Evolutionary conservation across 2,888 invertebrate species (phyloP).

Genomic region (Heliothis peltigera): DNA sequence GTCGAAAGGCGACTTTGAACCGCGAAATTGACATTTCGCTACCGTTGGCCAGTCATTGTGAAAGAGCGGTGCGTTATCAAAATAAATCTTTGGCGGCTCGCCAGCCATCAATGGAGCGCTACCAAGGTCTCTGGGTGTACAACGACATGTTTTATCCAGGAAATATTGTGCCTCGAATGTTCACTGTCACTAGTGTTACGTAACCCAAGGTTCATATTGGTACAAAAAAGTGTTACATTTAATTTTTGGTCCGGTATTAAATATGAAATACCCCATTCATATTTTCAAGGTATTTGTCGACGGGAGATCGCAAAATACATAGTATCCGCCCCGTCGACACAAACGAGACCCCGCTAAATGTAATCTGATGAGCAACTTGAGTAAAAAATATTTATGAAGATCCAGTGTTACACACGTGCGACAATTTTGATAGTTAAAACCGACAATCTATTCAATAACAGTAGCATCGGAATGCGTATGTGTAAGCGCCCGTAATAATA

Average conservation of each 20-base stretch:
- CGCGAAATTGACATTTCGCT: slow-evolving; percentile 54
- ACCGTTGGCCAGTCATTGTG: slow-evolving; percentile 58
- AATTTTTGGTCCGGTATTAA: too few relatives aligned
- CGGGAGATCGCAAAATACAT: too few relatives aligned
- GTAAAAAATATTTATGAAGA: too few relatives aligned
- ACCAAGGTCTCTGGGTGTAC: slow-evolving; percentile 65
- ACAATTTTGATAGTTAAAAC: too few relatives aligned
- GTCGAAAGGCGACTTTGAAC: slow-evolving; percentile 45
- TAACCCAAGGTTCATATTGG: not conserved
- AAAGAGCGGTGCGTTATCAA: slow-evolving; percentile 67
- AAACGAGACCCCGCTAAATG: too few relatives aligned
- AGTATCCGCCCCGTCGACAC: too few relatives aligned
- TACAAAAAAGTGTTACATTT: not conserved
- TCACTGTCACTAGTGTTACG: slow-evolving; percentile 23
- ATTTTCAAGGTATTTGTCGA: too few relatives aligned
- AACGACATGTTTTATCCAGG: slow-evolving; percentile 36
- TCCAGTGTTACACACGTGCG: too few relatives aligned
- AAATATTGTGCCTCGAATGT: slow-evolving; percentile 43
- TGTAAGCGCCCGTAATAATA: not conserved
- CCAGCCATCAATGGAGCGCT: slow-evolving; percentile 64
- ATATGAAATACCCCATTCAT: too few relatives aligned
- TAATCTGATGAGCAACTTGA: too few relatives aligned
- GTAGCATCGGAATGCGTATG: not conserved
- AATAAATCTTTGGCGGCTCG: slow-evolving; percentile 70
- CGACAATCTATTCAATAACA: not conserved